phyloP scores from a whole-genome alignment of 2,797 vertebrate genomes.

The Tenualosa ilisha region DNA sequence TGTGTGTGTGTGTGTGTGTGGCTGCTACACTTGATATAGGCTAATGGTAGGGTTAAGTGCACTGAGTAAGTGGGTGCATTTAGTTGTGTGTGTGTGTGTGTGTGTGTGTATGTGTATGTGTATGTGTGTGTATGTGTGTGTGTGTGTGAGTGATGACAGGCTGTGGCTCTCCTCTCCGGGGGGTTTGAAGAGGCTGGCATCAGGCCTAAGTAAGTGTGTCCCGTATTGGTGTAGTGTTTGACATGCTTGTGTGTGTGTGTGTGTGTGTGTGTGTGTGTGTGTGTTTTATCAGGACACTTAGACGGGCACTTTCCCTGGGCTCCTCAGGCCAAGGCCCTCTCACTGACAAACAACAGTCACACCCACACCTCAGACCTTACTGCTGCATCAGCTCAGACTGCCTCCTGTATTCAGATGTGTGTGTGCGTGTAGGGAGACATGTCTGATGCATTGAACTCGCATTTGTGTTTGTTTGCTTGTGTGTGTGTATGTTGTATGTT shows the following conservation, averaged over 20 bases:
- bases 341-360: neutral
- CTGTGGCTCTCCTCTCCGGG: no score
- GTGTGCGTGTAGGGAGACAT: no score
- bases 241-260: neutral
- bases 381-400: no score
- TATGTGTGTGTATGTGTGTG: neutral
- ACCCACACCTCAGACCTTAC: neutral
- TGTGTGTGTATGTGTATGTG: neutral
- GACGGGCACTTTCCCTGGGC: neutral
- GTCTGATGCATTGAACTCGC: no score
- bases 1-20: neutral
- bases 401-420: no score
- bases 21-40: neutral
- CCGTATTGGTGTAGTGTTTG: no score
- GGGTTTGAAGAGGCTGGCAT: no score
- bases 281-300: neutral
- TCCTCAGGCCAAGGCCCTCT: neutral
- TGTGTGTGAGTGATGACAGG: neutral
- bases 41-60: neutral
- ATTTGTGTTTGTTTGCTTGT: neutral
- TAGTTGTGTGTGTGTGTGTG: neutral
- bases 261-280: neutral
- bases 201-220: no score
- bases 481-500: no score
- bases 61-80: neutral